Conservation (phyloP, 2,888 invertebrate species). For the Eupithecia dodoneata region DNA sequence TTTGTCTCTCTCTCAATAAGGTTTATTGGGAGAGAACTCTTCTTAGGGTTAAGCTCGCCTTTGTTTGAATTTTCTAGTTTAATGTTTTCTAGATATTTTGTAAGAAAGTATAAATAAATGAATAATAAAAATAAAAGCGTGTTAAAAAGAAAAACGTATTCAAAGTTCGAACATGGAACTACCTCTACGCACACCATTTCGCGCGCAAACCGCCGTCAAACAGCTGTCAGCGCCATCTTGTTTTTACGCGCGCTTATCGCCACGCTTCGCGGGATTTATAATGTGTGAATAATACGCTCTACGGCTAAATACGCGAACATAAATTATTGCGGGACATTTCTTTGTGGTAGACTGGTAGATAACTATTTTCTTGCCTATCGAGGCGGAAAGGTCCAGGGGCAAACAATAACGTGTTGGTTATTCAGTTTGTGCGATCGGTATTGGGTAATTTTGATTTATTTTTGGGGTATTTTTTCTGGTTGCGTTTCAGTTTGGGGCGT, state of each 20-base stretch:
- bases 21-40: too few species aligned
- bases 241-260: conserved; percentile 72
- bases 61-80: too few species aligned
- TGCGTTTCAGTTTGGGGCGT: conserved; percentile 7
- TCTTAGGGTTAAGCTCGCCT: too few species aligned
- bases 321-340: conserved; percentile 71
- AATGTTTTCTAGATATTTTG: too few species aligned
- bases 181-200: conserved; percentile 46
- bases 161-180: neutral
- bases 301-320: conserved; percentile 79
- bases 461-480: conserved; percentile 26
- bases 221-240: conserved; percentile 73
- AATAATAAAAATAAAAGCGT: too few species aligned
- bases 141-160: neutral
- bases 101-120: too few species aligned
- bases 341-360: conserved; percentile 63
- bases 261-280: conserved; percentile 79
- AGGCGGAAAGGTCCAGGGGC: conserved; percentile 68
- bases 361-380: conserved; percentile 78
- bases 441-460: conserved; percentile 46
- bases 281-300: conserved; percentile 79
- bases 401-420: conserved; percentile 55
- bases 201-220: conserved; percentile 74
- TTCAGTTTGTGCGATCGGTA: conserved; percentile 47
- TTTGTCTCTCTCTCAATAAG: too few species aligned